phyloP scores from a whole-genome alignment of 35 echinoderm and acorn worm genomes.

The Amphiura filiformis region DNA sequence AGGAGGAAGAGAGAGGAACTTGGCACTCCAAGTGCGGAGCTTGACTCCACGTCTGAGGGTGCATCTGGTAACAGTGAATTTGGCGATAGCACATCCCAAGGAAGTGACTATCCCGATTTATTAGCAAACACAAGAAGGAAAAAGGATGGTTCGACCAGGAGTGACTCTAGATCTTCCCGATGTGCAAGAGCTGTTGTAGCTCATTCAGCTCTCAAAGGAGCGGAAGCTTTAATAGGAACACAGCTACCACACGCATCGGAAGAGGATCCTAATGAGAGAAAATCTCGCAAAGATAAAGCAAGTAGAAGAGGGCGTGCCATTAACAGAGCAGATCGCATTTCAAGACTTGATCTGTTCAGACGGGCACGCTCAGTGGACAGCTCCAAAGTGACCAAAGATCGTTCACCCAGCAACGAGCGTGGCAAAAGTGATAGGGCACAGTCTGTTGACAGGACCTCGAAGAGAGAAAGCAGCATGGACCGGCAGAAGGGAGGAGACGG shows the following conservation, averaged over 20 bases:
- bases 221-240: slow-evolving; percentile 71
- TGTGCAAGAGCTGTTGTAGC: slow-evolving; percentile 63
- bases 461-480: slow-evolving; percentile 50
- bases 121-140: slow-evolving; percentile 62
- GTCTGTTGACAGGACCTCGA: slow-evolving; percentile 56
- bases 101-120: slow-evolving; percentile 62
- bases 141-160: slow-evolving; percentile 32
- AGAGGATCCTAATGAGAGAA: slow-evolving; percentile 51
- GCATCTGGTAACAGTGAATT: slow-evolving; percentile 27
- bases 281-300: slow-evolving; percentile 70
- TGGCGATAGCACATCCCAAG: slow-evolving; percentile 48
- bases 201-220: slow-evolving; percentile 68
- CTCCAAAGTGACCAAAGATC: slow-evolving; percentile 60
- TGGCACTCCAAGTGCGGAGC: not conserved
- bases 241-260: slow-evolving; percentile 65
- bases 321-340: slow-evolving; percentile 61
- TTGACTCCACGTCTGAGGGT: not conserved
- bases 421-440: slow-evolving; percentile 47
- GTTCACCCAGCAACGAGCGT: slow-evolving; percentile 59
- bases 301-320: slow-evolving; percentile 67
- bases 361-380: slow-evolving; percentile 74
- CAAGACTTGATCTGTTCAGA: slow-evolving; percentile 68
- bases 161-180: slow-evolving; percentile 21
- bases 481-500: slow-evolving; percentile 42
- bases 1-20: slow-evolving; percentile 44